Evolutionary conservation across 2,797 vertebrate genomes (phyloP).

Genomic region (Brachyrhaphis roseni): DNA sequence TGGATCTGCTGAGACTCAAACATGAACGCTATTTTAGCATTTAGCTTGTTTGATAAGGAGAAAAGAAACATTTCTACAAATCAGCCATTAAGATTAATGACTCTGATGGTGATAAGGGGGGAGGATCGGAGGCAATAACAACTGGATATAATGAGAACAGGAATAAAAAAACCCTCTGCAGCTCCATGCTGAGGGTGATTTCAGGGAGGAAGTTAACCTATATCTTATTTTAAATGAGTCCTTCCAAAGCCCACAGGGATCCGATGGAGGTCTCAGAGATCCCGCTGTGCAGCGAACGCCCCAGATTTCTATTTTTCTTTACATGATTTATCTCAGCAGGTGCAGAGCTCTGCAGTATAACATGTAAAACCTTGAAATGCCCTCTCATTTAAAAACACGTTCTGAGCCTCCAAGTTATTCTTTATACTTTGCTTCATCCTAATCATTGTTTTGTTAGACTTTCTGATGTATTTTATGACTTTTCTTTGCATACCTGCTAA

Average conservation of each 20-base stretch:
- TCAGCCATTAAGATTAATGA: neutral
- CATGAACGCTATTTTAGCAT: neutral
- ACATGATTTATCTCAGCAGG: conserved; percentile 32
- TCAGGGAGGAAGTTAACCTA: conserved; percentile 45
- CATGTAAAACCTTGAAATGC: conserved; percentile 9
- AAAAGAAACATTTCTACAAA: neutral
- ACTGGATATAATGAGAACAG: conserved; percentile 13
- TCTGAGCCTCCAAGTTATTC: neutral
- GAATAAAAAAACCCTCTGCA: neutral
- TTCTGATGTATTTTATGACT: neutral
- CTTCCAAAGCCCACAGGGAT: conserved; percentile 45
- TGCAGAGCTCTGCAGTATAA: neutral
- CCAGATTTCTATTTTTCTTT: conserved; percentile 48
- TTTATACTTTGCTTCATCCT: neutral
- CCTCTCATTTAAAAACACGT: neutral
- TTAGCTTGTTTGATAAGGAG: neutral
- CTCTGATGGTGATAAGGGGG: conserved; percentile 1
- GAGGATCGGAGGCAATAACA: neutral
- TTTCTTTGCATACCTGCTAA: neutral
- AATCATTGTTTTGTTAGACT: neutral
- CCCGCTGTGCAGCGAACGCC: conserved; percentile 37
- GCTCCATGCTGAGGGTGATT: conserved; percentile 6
- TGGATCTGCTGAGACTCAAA: neutral
- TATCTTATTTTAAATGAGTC: conserved; percentile 40
- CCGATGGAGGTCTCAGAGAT: conserved; percentile 55